These are phyloP conservation scores for Ganaspis sp. DNA, from an alignment of 1,140 invertebrate genomes.

Conservation along the genomic window DNA sequence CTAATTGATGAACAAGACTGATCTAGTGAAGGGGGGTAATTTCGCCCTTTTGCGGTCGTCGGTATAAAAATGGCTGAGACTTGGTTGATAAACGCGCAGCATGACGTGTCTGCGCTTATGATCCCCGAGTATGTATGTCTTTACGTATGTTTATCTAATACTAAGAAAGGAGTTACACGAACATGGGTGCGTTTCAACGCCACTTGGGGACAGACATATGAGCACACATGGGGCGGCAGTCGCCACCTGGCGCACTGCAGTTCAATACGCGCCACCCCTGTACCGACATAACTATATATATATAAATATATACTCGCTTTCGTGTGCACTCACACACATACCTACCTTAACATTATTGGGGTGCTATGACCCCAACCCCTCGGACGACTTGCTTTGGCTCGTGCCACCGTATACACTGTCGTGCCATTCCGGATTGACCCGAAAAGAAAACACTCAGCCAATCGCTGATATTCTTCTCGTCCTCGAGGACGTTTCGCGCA, in stretches of 20 bases:
- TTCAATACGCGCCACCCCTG: constrained; percentile 60
- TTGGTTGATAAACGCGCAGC: constrained; percentile 22
- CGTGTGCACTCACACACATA: constrained; percentile 15
- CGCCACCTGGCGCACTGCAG: constrained; percentile 64
- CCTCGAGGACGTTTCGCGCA: constrained; percentile 6
- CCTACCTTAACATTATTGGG: constrained; percentile 33
- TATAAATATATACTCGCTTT: constrained; percentile 13
- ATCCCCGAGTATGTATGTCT: neutral
- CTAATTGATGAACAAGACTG: neutral
- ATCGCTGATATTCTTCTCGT: neutral
- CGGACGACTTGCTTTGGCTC: constrained; percentile 56
- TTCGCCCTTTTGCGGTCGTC: constrained; percentile 14
- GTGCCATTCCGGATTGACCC: constrained; percentile 45
- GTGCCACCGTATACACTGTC: constrained; percentile 61
- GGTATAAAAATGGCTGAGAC: constrained; percentile 1
- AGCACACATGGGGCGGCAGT: constrained; percentile 68
- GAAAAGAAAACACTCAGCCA: constrained; percentile 25
- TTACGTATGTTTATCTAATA: neutral
- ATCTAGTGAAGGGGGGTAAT: neutral
- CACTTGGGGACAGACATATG: constrained; percentile 61
- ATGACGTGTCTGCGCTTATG: constrained; percentile 41
- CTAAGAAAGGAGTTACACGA: neutral
- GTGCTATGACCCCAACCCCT: constrained; percentile 59
- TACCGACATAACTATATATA: constrained; percentile 46
- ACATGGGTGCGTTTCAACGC: constrained; percentile 31